A percentile compares a stretch with the other conserved stretches of the same genome.
Evolutionary conservation across 2,113 vertebrate genomes (phyloP).

Genomic region (Halcyon malimbica): DNA sequence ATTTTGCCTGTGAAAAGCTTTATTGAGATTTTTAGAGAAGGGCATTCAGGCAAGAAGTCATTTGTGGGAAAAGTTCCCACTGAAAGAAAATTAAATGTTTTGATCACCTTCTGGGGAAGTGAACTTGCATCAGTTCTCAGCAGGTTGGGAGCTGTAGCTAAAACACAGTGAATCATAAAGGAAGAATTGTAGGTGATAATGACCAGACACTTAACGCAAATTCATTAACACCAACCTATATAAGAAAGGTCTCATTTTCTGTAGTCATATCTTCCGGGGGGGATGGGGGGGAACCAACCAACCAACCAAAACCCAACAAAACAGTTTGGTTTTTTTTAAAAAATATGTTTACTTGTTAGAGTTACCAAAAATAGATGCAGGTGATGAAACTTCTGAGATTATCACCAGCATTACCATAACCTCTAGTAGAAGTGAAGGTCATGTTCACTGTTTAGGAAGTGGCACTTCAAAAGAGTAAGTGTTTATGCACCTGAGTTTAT

Average conservation of each 20-base stretch:
- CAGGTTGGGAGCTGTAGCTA: not conserved
- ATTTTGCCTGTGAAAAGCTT: constrained; percentile 33
- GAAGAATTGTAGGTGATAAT: not conserved
- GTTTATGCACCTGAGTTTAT: not conserved
- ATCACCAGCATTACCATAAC: not conserved
- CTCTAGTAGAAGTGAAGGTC: not conserved
- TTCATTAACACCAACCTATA: not conserved
- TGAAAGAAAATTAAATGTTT: constrained; percentile 35
- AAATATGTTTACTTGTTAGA: not conserved
- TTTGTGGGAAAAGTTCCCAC: constrained; percentile 20
- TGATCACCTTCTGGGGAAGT: not conserved
- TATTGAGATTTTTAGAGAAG: constrained; percentile 36
- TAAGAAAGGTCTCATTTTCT: not conserved
- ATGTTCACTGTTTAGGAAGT: not conserved
- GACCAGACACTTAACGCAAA: not conserved
- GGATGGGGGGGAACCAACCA: too few relatives aligned
- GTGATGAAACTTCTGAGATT: not conserved
- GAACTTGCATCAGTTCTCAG: not conserved
- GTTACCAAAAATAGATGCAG: not conserved
- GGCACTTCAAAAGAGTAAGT: not conserved
- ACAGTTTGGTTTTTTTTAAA: not conserved
- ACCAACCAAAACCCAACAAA: too few relatives aligned
- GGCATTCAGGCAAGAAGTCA: constrained; percentile 8
- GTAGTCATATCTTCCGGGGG: not conserved
- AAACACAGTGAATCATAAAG: not conserved